Evolutionary conservation across 2,888 invertebrate genomes (phyloP).

Genomic region (Lycia hirtaria): DNA sequence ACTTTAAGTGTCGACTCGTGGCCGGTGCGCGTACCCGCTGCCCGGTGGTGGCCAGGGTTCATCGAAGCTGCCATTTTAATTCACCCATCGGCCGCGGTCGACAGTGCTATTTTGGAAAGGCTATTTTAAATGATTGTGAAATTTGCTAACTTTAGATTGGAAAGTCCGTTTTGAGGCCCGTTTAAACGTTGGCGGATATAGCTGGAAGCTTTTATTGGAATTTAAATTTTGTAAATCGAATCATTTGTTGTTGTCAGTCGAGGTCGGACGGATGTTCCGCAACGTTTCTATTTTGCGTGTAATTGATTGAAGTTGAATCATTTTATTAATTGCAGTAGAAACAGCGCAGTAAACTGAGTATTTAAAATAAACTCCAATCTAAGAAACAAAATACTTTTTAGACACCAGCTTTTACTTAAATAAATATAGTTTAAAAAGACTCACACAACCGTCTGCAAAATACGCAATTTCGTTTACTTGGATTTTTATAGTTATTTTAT

Average conservation of each 20-base stretch:
- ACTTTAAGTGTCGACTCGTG: slow-evolving; percentile 49
- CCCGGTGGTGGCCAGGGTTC: slow-evolving; percentile 6
- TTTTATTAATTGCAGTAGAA: too few species aligned
- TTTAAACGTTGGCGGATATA: slow-evolving; percentile 15
- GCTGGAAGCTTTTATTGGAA: slow-evolving; percentile 21
- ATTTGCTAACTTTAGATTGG: slow-evolving; percentile 32
- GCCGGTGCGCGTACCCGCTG: too few species aligned
- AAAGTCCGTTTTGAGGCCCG: slow-evolving; percentile 23
- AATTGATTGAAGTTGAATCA: background rate
- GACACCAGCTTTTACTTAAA: too few species aligned
- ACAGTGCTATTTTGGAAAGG: slow-evolving; percentile 24
- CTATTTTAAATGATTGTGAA: slow-evolving; percentile 17
- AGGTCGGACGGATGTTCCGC: background rate
- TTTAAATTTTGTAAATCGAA: slow-evolving; percentile 17
- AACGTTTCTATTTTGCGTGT: background rate
- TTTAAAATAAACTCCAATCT: too few species aligned
- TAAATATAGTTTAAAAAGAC: too few species aligned
- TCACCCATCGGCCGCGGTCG: slow-evolving; percentile 23
- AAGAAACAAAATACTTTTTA: too few species aligned
- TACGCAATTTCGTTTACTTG: too few species aligned
- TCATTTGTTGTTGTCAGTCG: slow-evolving; percentile 17
- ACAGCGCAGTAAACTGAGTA: too few species aligned
- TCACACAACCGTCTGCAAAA: too few species aligned
- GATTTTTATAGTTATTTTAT: too few species aligned
- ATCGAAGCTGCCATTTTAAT: slow-evolving; percentile 34